These are phyloP conservation scores for rabbit (Oryctolagus cuniculus) DNA, from an alignment of 2,113 vertebrate genomes.

Conservation along the genomic window DNA sequence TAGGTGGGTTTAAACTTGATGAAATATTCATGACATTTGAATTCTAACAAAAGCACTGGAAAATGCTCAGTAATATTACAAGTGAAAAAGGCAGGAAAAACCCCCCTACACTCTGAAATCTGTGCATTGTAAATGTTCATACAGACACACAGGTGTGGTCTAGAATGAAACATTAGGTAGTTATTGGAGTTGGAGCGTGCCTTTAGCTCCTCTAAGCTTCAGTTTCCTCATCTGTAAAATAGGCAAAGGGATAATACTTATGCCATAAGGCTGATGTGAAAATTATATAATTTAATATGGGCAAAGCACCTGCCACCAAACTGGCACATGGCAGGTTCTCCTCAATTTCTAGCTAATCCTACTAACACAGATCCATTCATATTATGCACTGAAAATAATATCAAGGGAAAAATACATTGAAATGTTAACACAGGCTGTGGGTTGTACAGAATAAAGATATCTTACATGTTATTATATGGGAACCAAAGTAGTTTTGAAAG, in stretches of 20 bases:
- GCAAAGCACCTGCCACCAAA: neutral
- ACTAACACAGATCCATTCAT: neutral
- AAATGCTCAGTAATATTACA: constrained; percentile 18
- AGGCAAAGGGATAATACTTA: rapidly evolving
- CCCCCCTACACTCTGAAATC: neutral
- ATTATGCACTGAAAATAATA: neutral
- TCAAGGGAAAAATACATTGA: neutral
- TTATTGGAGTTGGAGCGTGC: neutral
- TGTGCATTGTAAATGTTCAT: neutral
- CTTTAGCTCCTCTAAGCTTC: neutral
- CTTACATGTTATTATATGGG: rapidly evolving
- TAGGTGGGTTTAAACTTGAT: constrained; percentile 32
- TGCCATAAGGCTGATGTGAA: rapidly evolving
- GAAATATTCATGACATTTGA: constrained; percentile 24
- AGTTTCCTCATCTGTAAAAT: constrained; percentile 39
- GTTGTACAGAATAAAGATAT: neutral
- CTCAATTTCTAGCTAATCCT: neutral
- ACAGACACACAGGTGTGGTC: too few relatives aligned
- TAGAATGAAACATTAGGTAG: neutral
- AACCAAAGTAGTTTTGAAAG: neutral
- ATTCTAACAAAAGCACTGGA: constrained; percentile 44
- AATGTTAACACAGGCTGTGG: neutral
- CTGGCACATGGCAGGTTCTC: neutral
- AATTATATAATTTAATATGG: neutral
- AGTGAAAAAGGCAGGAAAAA: neutral